Base-by-base conservation (phyloP, 2,888 invertebrate species). In the Holacanthella duospinosa region DNA sequence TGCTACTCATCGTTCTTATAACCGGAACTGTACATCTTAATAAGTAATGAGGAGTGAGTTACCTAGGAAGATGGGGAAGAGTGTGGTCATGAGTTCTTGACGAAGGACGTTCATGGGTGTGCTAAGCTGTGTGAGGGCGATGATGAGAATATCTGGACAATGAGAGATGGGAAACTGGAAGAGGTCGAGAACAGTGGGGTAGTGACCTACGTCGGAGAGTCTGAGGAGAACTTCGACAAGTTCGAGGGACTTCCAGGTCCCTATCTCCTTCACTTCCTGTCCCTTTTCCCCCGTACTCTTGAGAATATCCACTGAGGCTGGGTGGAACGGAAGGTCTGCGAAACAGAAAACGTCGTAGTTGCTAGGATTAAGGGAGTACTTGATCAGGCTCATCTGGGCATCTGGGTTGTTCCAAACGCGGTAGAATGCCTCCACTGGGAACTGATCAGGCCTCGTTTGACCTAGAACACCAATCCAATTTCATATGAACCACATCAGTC, bases 311-410 rank as follows among this genome's bases (percentile, higher is more conserved):
- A 91, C 86, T 1, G 87, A 83, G 1, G 95, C 91, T 1, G 89
- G 84, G 74, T 88, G 88, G 76, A 88, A 93, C 0, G 90, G 88
- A 77, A 89, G 88, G 77, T 96, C 95, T 29, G 91, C 89, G 76
- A 99, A 89, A 75, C 91, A 91, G 78, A 97, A 94, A 69, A 97
- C 84, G 76, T 97, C 97, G 0, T 92, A 86, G 78, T 89, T 85
- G 21, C 57, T 59, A 29, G 66, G 68, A 76, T 93, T 93, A 28
- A 97, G 79, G 69, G 94, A 88, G 71, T 88, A 86, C 66, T 87
- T 85, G 48, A 96, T 83, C 70, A 95, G 82, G 66, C 92, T 93
- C 77, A 95, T 84, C 80, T 83, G 95, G 55, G 93, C 92, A 76
- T 96, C 94, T 26, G 89, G 82, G 78, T 94, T 92, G 64, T 88